A percentile compares a stretch with the other conserved stretches of the same genome.
These are phyloP conservation scores for Epizoanthus stellaris DNA, from an alignment of 92 coral and sea anemone species.

Conservation along the genomic window DNA sequence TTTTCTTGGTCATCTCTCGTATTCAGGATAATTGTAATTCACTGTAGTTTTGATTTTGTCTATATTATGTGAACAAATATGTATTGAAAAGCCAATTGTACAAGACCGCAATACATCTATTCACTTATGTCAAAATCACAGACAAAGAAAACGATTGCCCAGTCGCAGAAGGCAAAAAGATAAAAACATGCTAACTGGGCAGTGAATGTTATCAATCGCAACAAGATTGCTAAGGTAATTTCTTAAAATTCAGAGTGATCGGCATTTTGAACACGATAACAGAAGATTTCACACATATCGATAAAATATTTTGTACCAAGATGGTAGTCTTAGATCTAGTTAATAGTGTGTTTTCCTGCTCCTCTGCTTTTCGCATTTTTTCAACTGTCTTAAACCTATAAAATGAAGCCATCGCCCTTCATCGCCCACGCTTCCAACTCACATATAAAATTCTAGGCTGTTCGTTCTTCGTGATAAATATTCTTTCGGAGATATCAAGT, in stretches of 20 bases:
- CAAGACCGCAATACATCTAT: neutral
- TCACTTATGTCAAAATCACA: constrained; percentile 3
- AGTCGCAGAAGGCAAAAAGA: constrained; percentile 4
- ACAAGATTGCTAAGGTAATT: constrained; percentile 11
- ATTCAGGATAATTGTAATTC: no score
- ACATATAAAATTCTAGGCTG: neutral
- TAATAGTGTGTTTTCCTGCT: neutral
- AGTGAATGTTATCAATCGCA: neutral
- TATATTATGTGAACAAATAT: no score
- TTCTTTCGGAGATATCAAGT: neutral
- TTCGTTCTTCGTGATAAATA: neutral
- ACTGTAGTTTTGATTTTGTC: no score
- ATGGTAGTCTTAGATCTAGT: neutral
- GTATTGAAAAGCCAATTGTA: neutral
- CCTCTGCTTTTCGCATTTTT: neutral
- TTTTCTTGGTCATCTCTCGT: no score
- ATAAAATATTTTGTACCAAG: neutral
- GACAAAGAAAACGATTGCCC: constrained; percentile 32
- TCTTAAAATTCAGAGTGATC: no score
- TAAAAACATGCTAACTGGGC: constrained; percentile 16
- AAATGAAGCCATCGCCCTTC: neutral
- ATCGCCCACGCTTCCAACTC: constrained; percentile 33
- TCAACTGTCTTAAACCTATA: neutral
- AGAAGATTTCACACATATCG: neutral
- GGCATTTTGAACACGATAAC: no score